Evolutionary conservation across 2,113 vertebrate species (phyloP).

Genomic region (Parus major): DNA sequence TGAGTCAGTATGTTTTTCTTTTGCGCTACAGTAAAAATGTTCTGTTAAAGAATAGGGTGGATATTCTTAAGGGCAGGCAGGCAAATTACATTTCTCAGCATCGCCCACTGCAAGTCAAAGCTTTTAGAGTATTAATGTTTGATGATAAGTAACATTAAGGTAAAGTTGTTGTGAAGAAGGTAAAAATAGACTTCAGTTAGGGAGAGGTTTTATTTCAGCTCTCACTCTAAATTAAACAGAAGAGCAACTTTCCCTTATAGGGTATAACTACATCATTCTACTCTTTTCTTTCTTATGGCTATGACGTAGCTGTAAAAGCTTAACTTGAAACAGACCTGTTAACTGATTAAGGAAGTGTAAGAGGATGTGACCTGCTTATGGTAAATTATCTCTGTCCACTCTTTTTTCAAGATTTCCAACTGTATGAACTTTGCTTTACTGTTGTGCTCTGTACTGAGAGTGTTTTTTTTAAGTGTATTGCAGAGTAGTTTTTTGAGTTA

Average conservation of each 20-base stretch:
- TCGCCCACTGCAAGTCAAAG: slow-evolving; percentile 31
- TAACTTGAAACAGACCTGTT: background rate
- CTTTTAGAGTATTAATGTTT: slow-evolving; percentile 71
- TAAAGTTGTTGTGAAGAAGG: slow-evolving; percentile 31
- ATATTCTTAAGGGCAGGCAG: slow-evolving; percentile 45
- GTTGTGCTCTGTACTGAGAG: background rate
- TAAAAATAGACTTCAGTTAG: slow-evolving; percentile 58
- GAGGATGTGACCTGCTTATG: background rate
- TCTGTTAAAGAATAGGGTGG: slow-evolving; percentile 26
- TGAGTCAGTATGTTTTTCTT: slow-evolving; percentile 50
- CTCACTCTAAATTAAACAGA: slow-evolving; percentile 26
- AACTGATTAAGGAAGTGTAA: background rate
- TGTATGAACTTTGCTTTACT: background rate
- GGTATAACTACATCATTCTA: background rate
- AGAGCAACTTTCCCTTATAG: background rate
- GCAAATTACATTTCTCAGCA: slow-evolving; percentile 24
- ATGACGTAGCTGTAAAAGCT: background rate
- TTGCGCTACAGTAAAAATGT: background rate
- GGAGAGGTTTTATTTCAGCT: slow-evolving; percentile 20
- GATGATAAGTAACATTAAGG: slow-evolving; percentile 61
- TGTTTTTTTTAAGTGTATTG: background rate
- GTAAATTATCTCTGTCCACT: background rate
- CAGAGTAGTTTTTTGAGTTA: background rate
- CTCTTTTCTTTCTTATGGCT: background rate
- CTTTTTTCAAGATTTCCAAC: background rate